Percentiles rank a stretch among this genome's conserved stretches.
Evolutionary conservation across 92 coral and sea anemone genomes (phyloP).

Genomic region (Scolanthus callimorphus): DNA sequence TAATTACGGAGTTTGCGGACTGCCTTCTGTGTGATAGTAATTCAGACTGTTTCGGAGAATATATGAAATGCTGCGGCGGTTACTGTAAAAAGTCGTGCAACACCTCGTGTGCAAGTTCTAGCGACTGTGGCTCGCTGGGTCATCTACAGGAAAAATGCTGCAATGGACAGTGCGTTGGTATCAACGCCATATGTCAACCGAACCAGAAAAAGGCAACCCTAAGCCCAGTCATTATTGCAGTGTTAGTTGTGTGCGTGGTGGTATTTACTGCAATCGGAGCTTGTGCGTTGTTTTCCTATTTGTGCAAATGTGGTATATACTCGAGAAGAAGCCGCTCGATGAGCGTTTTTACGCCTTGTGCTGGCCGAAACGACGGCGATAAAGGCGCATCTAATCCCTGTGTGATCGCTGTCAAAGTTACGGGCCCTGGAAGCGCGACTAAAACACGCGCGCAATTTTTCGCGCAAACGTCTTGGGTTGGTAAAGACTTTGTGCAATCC

Average conservation of each 20-base stretch:
- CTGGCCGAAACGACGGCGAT: not conserved
- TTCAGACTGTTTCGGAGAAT: slow-evolving; percentile 47
- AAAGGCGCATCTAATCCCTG: not conserved
- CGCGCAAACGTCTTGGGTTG: slow-evolving; percentile 30
- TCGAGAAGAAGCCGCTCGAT: slow-evolving; percentile 3
- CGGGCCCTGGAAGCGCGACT: not conserved
- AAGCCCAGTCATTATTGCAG: slow-evolving; percentile 39
- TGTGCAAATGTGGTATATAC: slow-evolving; percentile 25
- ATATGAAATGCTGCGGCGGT: slow-evolving; percentile 42
- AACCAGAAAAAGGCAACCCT: slow-evolving; percentile 6
- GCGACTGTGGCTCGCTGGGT: slow-evolving; percentile 53
- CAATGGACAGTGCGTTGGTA: slow-evolving; percentile 41
- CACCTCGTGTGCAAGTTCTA: slow-evolving; percentile 29
- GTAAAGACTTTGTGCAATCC: slow-evolving; percentile 29
- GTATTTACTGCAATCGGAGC: slow-evolving; percentile 27
- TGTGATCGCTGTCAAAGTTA: not conserved
- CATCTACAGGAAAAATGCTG: slow-evolving; percentile 56
- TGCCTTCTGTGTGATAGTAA: slow-evolving; percentile 24
- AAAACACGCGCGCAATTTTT: not conserved
- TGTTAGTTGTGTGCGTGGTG: slow-evolving; percentile 35
- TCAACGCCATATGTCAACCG: slow-evolving; percentile 19
- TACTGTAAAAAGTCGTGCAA: slow-evolving; percentile 54
- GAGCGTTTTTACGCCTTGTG: slow-evolving; percentile 4
- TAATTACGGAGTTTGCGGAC: slow-evolving; percentile 5
- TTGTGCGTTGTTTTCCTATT: slow-evolving; percentile 33